Evolutionary conservation across 2,888 invertebrate genomes (phyloP), one percentile per base, ranked within the genome.

Genomic region (Colostygia pectinataria): DNA sequence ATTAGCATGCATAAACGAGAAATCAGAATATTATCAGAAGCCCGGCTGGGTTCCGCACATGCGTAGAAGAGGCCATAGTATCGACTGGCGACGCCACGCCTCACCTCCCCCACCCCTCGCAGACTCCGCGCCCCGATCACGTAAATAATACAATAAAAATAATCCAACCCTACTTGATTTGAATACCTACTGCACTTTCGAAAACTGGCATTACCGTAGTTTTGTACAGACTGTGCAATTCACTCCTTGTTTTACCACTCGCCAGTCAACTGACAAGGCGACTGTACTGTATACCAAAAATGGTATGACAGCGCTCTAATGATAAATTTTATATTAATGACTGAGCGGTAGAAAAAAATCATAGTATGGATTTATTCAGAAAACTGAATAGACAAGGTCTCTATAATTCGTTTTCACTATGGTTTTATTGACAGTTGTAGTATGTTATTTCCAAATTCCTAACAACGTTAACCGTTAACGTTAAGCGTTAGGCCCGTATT

Each of bases 91-190:
- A 47, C 32, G 44, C 48, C 48, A 47, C 53, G 51, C 53, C 42
- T 40, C 54, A 39, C 53, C 43, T 32, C 45, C 57, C 66, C 24
- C 65, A 59, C 56, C 61, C 57, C 75, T 83, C 83, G 82, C 87
- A 87, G 79, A 63, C 81, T 80, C 83, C 74, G 57, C 51, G 53
- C 70, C 71, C 74, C 74, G 62, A 51, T 51, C 50, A 79, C 70
- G 73, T 84, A 84, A 85, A 83, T 86, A 84, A 83, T 82, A 81
- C 77, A 80, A 87, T 85, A 84, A 84, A 84, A 83, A 83, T 84
- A 83, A 82, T 79, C 83, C 74, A 77, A 80, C 78, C 67, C 71
- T 61, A 70, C 74, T 77, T 69, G 65, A 81, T 83, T 81, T 83
- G 77, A 82, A 83, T 84, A 72, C n/a, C 42, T 42, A 46, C 29